These are phyloP conservation scores for Dunckerocampus dactyliophorus DNA, from an alignment of 2,113 vertebrate genomes.

Conservation along the genomic window DNA sequence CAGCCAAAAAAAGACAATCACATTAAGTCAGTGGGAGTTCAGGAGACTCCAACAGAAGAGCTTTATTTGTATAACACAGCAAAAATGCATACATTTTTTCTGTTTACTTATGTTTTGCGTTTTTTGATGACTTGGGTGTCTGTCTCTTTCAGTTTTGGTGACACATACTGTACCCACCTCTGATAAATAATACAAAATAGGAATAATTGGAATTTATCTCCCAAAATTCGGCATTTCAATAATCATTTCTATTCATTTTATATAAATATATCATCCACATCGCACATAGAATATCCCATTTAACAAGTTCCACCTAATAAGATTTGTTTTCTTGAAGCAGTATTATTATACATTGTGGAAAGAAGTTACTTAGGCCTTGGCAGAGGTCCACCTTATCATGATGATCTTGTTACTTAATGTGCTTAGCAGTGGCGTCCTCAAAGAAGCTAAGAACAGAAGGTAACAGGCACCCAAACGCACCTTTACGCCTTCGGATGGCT, in stretches of 20 bases:
- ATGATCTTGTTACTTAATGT: background rate
- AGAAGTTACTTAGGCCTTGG: background rate
- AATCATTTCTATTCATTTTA: too few relatives aligned
- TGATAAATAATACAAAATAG: too few relatives aligned
- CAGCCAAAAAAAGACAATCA: slow-evolving; percentile 46
- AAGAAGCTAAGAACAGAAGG: background rate
- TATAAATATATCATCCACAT: too few relatives aligned
- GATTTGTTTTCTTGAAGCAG: too few relatives aligned
- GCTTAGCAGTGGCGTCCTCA: slow-evolving; percentile 7
- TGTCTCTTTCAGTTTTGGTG: too few relatives aligned
- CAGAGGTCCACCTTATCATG: background rate
- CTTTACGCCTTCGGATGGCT: slow-evolving; percentile 71
- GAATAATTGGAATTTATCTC: too few relatives aligned
- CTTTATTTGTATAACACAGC: background rate
- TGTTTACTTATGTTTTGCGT: background rate
- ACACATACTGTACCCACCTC: too few relatives aligned
- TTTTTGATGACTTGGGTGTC: too few relatives aligned
- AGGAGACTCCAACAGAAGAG: slow-evolving; percentile 6
- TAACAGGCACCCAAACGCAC: background rate
- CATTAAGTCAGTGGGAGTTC: slow-evolving; percentile 20
- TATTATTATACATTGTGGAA: background rate
- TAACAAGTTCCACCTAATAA: too few relatives aligned
- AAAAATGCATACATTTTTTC: background rate
- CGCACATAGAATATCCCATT: too few relatives aligned
- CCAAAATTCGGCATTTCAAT: too few relatives aligned